Conservation (phyloP, 2,888 invertebrate species). For the Tenthredo scrophulariae region DNA sequence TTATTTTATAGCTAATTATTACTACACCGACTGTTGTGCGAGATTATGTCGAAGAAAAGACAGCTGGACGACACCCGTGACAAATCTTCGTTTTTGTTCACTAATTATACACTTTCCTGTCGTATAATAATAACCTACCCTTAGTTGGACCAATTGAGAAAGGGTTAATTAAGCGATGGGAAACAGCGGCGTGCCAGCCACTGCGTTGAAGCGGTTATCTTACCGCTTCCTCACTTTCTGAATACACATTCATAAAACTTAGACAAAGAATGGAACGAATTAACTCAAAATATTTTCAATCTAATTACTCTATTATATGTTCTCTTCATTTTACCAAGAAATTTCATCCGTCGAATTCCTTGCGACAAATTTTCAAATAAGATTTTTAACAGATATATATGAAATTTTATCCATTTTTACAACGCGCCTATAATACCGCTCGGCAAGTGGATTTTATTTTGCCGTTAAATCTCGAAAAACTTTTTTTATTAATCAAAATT, state of each 20-base stretch:
- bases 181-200: not conserved
- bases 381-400: too few relatives aligned
- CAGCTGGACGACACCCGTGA: slow-evolving; percentile 25
- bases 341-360: too few relatives aligned
- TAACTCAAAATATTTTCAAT: not conserved
- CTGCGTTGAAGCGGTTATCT: slow-evolving; percentile 15
- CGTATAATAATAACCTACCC: slow-evolving; percentile 8
- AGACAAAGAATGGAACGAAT: slow-evolving; percentile 34
- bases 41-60: not conserved
- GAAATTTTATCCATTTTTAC: too few relatives aligned
- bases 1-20: not conserved
- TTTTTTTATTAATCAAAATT: not conserved
- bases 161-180: slow-evolving; percentile 41
- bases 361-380: too few relatives aligned
- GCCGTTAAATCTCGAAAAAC: not conserved
- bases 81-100: slow-evolving; percentile 31
- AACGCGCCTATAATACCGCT: not conserved
- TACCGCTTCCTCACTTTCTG: not conserved
- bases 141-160: slow-evolving; percentile 15
- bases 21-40: not conserved
- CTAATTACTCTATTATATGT: not conserved
- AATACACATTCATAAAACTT: not conserved
- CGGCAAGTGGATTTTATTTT: not conserved
- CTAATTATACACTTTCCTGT: slow-evolving; percentile 31
- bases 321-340: not conserved